phyloP scores from a whole-genome alignment of 1,140 invertebrate genomes.

The Drosophila jambulina region DNA sequence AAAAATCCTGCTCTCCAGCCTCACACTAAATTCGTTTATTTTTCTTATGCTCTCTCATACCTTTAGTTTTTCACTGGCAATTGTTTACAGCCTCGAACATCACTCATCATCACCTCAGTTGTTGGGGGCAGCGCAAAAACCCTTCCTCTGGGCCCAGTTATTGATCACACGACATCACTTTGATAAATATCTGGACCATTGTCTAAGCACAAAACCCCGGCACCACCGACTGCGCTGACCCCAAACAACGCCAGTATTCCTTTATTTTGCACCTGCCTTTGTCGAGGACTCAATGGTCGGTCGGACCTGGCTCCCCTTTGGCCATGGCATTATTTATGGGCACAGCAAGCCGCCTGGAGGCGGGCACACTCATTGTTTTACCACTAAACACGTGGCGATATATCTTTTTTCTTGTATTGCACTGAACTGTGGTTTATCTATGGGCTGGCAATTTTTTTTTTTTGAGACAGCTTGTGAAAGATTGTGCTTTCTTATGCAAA shows the following conservation, averaged over 20 bases:
- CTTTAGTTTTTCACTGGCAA: background rate
- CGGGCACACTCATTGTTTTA: conserved; percentile 30
- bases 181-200: conserved; percentile 52
- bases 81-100: conserved; percentile 23
- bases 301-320: conserved; percentile 18
- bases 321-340: conserved; percentile 53
- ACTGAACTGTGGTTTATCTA: conserved; percentile 19
- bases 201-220: conserved; percentile 31
- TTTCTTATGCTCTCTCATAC: background rate
- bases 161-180: conserved; percentile 46
- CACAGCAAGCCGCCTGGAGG: conserved; percentile 32
- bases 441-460: conserved; percentile 12
- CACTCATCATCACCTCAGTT: conserved; percentile 26
- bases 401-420: conserved; percentile 37
- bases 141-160: conserved; percentile 22
- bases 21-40: conserved; percentile 2
- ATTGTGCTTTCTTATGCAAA: conserved; percentile 41
- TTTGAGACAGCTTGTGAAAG: conserved; percentile 17
- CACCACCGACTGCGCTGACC: conserved; percentile 11
- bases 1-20: background rate
- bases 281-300: conserved; percentile 30
- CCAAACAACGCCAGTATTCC: background rate
- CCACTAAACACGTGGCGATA: conserved; percentile 45
- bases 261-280: conserved; percentile 42
- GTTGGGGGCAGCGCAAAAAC: background rate